A percentile compares a stretch with the other conserved stretches of the same genome.
phyloP scores from a whole-genome alignment of 2,888 invertebrate genomes.

The Byasa hedistus region DNA sequence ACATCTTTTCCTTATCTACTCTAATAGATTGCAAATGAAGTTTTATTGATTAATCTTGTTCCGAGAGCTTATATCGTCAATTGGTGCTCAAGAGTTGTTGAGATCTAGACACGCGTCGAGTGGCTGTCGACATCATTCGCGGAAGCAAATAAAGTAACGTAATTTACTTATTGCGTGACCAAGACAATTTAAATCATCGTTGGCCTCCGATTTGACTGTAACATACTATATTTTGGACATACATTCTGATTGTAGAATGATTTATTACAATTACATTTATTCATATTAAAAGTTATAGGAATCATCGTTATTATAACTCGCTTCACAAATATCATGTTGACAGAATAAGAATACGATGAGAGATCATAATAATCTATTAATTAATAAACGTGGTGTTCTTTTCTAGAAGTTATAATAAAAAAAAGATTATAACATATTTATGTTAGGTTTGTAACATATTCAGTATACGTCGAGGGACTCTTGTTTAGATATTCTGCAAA shows the following conservation, averaged over 20 bases:
- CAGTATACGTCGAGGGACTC: constrained; percentile 14
- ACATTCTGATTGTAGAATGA: background rate
- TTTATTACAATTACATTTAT: background rate
- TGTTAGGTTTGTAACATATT: constrained; percentile 22
- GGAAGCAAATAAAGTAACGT: constrained; percentile 26
- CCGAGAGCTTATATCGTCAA: constrained; percentile 18
- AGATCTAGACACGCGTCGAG: constrained; percentile 18
- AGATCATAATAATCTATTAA: background rate
- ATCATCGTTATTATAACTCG: background rate
- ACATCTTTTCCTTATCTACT: constrained; percentile 5
- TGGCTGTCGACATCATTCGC: constrained; percentile 17
- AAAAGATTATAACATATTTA: constrained; percentile 3
- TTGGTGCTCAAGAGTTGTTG: constrained; percentile 15
- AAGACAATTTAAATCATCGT: constrained; percentile 20
- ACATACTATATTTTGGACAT: constrained; percentile 7
- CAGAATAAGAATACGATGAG: background rate
- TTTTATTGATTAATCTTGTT: constrained; percentile 15
- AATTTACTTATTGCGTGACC: constrained; percentile 23
- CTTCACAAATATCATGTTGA: background rate
- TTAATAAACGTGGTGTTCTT: background rate
- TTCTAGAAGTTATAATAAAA: background rate
- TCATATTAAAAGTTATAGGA: background rate
- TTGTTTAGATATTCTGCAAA: constrained; percentile 34
- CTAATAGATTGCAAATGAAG: constrained; percentile 5
- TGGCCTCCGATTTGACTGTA: constrained; percentile 16